Percentiles rank a stretch among this genome's conserved stretches.
These are phyloP conservation scores for Oncorhynchus tshawytscha DNA, from an alignment of 2,113 vertebrate genomes.

Conservation along the genomic window DNA sequence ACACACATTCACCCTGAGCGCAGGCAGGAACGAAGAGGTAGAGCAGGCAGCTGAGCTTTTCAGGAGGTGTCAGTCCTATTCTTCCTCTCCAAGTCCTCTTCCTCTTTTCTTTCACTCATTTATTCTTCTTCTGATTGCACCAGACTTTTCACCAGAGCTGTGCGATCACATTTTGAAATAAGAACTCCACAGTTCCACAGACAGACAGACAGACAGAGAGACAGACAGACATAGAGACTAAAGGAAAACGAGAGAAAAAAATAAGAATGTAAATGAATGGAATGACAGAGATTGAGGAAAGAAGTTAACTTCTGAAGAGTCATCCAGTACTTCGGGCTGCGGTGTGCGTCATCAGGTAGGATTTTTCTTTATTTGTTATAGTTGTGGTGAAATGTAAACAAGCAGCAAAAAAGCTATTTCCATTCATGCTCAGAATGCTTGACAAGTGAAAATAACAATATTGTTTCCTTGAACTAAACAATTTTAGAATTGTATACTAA, in stretches of 20 bases:
- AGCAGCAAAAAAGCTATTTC: no score
- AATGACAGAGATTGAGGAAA: background rate
- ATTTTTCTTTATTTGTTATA: background rate
- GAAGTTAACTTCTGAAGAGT: background rate
- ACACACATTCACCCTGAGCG: constrained; percentile 42
- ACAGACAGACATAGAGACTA: background rate
- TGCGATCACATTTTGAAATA: constrained; percentile 12
- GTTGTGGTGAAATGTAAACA: no score
- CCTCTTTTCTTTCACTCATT: background rate
- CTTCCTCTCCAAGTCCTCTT: constrained; percentile 6
- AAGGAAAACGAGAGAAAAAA: background rate
- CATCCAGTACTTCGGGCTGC: background rate
- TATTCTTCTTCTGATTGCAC: background rate
- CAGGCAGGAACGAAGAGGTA: constrained; percentile 28
- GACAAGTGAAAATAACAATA: no score
- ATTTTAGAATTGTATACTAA: no score
- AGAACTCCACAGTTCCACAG: background rate
- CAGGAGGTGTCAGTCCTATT: constrained; percentile 33
- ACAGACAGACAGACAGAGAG: background rate
- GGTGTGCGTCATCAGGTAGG: background rate
- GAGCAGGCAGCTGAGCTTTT: constrained; percentile 26
- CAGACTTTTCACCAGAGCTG: constrained; percentile 31
- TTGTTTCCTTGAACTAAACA: no score
- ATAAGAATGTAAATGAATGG: background rate
- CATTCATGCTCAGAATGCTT: no score